Conservation (phyloP, 2,113 vertebrate species). For the Lota lota region DNA sequence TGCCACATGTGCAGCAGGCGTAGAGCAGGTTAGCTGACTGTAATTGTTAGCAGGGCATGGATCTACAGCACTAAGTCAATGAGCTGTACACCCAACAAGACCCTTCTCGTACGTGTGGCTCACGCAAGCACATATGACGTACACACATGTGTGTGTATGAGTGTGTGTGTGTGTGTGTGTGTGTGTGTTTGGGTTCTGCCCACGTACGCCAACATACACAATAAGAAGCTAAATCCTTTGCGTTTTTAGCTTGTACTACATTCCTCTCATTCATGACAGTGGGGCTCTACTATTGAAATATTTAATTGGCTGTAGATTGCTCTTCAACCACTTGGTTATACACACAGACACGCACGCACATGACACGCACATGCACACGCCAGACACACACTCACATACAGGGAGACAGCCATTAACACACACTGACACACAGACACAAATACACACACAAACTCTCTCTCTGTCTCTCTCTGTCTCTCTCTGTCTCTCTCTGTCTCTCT, state of each 20-base stretch:
- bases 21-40: too few relatives aligned
- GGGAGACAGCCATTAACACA: constrained; percentile 19
- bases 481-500: too few relatives aligned
- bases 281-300: constrained; percentile 64
- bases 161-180: not conserved
- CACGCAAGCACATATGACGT: not conserved
- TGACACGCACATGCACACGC: constrained; percentile 1
- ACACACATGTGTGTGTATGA: not conserved
- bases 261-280: constrained; percentile 64
- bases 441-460: constrained; percentile 7
- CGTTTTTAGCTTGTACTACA: constrained; percentile 41
- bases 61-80: too few relatives aligned
- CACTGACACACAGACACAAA: constrained; percentile 12
- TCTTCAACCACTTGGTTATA: constrained; percentile 74
- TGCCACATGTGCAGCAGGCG: not conserved
- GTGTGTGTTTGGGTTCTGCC: not conserved
- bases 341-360: constrained; percentile 7
- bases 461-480: too few relatives aligned
- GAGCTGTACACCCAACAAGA: too few relatives aligned
- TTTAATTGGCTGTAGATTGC: constrained; percentile 78
- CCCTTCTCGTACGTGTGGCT: constrained; percentile 14
- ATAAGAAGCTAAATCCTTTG: constrained; percentile 43
- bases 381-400: constrained; percentile 5
- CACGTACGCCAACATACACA: constrained; percentile 23
- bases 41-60: too few relatives aligned